Conservation (phyloP, 2,888 invertebrate species). For the Tinea trinotella region DNA sequence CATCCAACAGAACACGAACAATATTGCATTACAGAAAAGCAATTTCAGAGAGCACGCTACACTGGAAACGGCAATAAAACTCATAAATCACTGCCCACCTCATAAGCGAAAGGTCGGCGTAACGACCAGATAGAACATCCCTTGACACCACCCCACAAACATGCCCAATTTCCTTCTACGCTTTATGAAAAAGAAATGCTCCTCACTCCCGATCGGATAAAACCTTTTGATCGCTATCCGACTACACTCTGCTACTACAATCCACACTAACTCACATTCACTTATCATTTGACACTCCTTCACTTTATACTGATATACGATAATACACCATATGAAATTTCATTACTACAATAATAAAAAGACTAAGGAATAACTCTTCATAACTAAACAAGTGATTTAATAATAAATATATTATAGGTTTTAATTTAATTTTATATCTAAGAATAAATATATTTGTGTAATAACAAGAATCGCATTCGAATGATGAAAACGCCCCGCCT, state of each 20-base stretch:
- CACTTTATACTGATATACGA: not conserved
- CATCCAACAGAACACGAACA: slow-evolving; percentile 8
- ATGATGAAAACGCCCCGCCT: not conserved
- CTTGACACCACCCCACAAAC: slow-evolving; percentile 47
- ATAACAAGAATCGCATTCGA: not conserved
- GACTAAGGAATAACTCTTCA: too few relatives aligned
- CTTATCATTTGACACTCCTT: slow-evolving; percentile 44
- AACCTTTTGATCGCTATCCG: slow-evolving; percentile 54
- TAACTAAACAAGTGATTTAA: too few relatives aligned
- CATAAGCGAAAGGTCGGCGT: slow-evolving; percentile 42
- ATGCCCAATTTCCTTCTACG: slow-evolving; percentile 37
- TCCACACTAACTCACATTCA: slow-evolving; percentile 46
- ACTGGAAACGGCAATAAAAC: slow-evolving; percentile 15
- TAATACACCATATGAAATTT: not conserved
- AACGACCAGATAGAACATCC: slow-evolving; percentile 17
- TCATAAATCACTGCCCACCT: slow-evolving; percentile 45
- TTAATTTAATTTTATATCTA: too few relatives aligned
- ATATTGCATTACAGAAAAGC: slow-evolving; percentile 18
- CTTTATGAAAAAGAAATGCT: slow-evolving; percentile 36
- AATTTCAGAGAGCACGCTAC: slow-evolving; percentile 15
- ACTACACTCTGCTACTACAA: slow-evolving; percentile 52
- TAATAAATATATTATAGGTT: too few relatives aligned
- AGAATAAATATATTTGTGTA: too few relatives aligned
- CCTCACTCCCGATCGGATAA: slow-evolving; percentile 38
- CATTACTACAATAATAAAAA: too few relatives aligned